Base-by-base conservation (phyloP, 23 tunicate species). In the Pegea sp. region DNA sequence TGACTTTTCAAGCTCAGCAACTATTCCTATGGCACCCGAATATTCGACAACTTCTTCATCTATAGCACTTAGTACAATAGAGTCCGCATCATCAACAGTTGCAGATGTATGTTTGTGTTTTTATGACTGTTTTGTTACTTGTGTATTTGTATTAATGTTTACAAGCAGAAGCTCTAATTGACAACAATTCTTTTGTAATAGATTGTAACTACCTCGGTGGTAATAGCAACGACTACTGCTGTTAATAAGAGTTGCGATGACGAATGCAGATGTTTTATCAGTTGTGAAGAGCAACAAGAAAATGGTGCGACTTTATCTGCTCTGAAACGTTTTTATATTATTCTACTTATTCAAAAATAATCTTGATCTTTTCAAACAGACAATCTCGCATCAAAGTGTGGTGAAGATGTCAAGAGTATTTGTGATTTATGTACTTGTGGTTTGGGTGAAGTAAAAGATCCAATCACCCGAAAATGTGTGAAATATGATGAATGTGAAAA, bases 191-290 rank as follows among this genome's bases (percentile, higher is more conserved):
- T n/a, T n/a, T 38, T 38, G 11, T 38, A 38, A 38, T 16, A 38
- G 46, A 38, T 38, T 8, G 16, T 38, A 11, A 38, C 11, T 30
- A 13, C 29, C 22, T 18, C 28, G 43, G 43, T 19, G 7, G 22
- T 2, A 56, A 29, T 28, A 16, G n/a, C 59, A 16, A 56, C 61
- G 16, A 56, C 64, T n/a, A 50, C 69, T 0, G 27, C 64, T 7
- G 30, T 31, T 18, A 25, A 64, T 6, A 30, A 29, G 26, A 69
- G 30, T 30, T 81, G 93, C 48, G 66, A 80, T 2, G 68, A 75
- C 75, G 93, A 81, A 28, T 81, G 93, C 60, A 81, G 66, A 49
- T 81, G 93, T 34, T 81, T 48, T 32, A 75, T 81, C 18, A 66
- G 70, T 22, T 81, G 93, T 44, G 56, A 60, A 26, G 64, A 81